Conservation (phyloP, 2,888 invertebrate genomes). For the Laspeyria flexula region DNA sequence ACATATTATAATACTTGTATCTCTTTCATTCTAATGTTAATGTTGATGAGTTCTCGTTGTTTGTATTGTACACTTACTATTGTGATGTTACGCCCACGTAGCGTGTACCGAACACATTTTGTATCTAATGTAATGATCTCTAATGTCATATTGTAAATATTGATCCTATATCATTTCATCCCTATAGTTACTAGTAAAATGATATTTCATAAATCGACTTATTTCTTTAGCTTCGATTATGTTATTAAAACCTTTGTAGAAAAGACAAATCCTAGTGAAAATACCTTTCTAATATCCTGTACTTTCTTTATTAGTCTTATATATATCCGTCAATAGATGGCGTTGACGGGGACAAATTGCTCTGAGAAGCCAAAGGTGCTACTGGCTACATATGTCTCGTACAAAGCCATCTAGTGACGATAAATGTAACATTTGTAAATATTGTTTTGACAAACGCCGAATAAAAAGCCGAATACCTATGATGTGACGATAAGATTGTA, state of each 20-base stretch:
- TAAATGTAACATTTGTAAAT: constrained; percentile 36
- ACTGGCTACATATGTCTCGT: constrained; percentile 6
- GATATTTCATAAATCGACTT: constrained; percentile 34
- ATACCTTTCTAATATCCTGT: constrained; percentile 30
- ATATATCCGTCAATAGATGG: constrained; percentile 30
- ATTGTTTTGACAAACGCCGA: constrained; percentile 39
- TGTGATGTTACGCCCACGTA: constrained; percentile 28
- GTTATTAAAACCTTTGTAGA: constrained; percentile 37
- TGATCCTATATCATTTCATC: constrained; percentile 41
- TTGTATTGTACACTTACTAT: constrained; percentile 25
- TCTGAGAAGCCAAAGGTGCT: neutral
- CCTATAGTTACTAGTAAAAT: constrained; percentile 39
- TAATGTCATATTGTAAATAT: constrained; percentile 49
- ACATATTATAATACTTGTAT: constrained; percentile 29
- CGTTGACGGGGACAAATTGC: constrained; percentile 10
- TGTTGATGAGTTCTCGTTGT: constrained; percentile 30
- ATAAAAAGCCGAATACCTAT: constrained; percentile 35
- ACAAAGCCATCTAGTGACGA: constrained; percentile 33
- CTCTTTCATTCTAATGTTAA: constrained; percentile 23
- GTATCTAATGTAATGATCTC: constrained; percentile 47
- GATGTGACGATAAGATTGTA: constrained; percentile 38
- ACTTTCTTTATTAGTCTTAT: constrained; percentile 36
- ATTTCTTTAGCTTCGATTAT: constrained; percentile 40
- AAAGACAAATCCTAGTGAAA: constrained; percentile 46
- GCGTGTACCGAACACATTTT: constrained; percentile 37